Conservation (phyloP, 2,797 vertebrate species). For the Nyctibius grandis region DNA sequence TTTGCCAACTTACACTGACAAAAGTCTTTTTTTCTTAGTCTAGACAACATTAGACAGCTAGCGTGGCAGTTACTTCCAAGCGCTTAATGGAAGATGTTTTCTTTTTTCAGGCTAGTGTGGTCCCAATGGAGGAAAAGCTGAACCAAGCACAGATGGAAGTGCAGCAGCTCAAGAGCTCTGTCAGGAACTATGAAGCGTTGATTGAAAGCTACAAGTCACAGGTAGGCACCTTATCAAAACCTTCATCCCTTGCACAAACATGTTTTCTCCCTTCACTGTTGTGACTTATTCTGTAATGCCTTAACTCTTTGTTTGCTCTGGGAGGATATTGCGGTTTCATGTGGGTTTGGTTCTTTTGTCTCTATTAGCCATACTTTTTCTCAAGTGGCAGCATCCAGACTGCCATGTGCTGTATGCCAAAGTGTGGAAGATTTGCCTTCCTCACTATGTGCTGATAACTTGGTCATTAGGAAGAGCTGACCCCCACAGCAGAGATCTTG, state of each 20-base stretch:
- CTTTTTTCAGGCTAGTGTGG: conserved; percentile 73
- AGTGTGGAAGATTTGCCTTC: not conserved
- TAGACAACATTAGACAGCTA: not conserved
- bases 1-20: not conserved
- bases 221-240: conserved; percentile 74
- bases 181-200: conserved; percentile 85
- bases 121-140: conserved; percentile 84
- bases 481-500: not conserved
- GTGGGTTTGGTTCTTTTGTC: not conserved
- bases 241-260: not conserved
- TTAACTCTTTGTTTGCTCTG: not conserved
- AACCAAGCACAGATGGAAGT: conserved; percentile 81
- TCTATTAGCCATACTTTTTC: not conserved
- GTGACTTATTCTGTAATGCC: not conserved
- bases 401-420: not conserved
- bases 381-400: not conserved
- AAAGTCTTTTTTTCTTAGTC: not conserved
- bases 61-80: not conserved
- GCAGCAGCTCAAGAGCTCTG: conserved; percentile 84
- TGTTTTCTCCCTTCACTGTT: not conserved
- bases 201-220: conserved; percentile 88
- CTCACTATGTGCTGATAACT: not conserved
- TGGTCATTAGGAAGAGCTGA: not conserved
- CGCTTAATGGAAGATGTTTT: not conserved
- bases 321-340: not conserved